Evolutionary conservation across 2,113 vertebrate species (phyloP), one percentile per base, ranked within the genome.

Genomic region (Hippocampus abdominalis): DNA sequence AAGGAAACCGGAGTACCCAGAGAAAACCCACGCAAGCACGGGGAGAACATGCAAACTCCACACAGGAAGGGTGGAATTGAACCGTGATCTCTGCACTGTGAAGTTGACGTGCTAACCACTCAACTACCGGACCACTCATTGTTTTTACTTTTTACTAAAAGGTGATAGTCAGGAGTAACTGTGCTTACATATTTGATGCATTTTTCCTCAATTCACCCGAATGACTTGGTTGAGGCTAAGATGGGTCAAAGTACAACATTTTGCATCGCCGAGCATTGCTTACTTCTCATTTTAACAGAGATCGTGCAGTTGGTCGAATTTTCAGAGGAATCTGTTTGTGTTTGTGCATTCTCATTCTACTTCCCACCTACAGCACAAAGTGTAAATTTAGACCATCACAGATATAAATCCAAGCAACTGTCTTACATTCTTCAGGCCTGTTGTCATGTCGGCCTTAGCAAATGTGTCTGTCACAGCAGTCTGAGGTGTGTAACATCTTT

Each of bases 301-400:
- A 25, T 25, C 8, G 10, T n/a, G 18, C 8, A n/a, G n/a, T 53
- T 53, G n/a, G 11, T 56, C 3, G 12, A 1, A 25, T 13, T 53
- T n/a, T 18, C 18, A 8, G 20, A 42, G 21, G 10, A 16, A n/a
- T 46, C 25, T 68, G n/a, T 3, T 23, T 32, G 29, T n/a, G 6
- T 51, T 16, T 18, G 2, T 64, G 57, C 25, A 54, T 60, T 70
- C 44, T 7, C 61, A 13, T 68, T 20, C 20, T 64, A 44, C 48
- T 59, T 54, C 74, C 56, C 20, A 54, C 9, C 51, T 61, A 73
- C 18, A 62, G 1, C 15, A 51, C 9, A 51, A 0, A 23, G 23
- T 54, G 51, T 54, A 70, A 69, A 79, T 82, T 84, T 78, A 76
- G 74, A 81, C 60, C 72, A n/a, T 61, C 39, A 25, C 75, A 69